Evolutionary conservation across 2,888 invertebrate species (phyloP).

Genomic region (Chrysina gloriosa): DNA sequence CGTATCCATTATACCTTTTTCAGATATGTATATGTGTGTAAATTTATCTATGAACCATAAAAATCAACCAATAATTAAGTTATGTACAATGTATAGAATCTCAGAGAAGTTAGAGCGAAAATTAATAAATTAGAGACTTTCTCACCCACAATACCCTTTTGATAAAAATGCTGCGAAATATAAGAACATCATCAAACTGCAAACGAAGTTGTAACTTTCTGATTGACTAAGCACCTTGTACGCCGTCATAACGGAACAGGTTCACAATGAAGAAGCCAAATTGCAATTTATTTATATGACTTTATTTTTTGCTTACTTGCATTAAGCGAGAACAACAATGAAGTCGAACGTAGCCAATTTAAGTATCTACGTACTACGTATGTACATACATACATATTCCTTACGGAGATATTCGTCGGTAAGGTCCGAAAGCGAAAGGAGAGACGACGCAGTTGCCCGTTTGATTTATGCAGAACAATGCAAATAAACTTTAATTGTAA

Average conservation of each 20-base stretch:
- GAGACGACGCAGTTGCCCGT: conserved; percentile 11
- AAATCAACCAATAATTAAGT: too few relatives aligned
- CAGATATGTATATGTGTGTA: too few relatives aligned
- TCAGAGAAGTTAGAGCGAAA: neutral
- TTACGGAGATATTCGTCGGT: neutral
- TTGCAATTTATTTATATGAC: conserved; percentile 10
- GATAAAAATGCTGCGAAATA: conserved; percentile 6
- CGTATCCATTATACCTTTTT: too few relatives aligned
- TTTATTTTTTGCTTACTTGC: conserved; percentile 10
- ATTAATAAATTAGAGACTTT: conserved; percentile 15
- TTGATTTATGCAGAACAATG: conserved; percentile 39
- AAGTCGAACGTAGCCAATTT: neutral
- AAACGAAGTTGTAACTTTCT: neutral
- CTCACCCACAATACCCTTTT: neutral
- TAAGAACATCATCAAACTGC: neutral
- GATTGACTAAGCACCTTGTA: neutral
- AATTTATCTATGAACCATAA: too few relatives aligned
- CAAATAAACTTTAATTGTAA: conserved; percentile 44
- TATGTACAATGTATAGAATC: too few relatives aligned
- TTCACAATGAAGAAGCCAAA: neutral
- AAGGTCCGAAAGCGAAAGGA: neutral
- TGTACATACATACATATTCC: neutral
- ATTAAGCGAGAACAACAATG: conserved; percentile 10
- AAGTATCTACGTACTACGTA: neutral
- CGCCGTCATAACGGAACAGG: neutral